Percentiles rank a stretch among this genome's conserved stretches.
phyloP scores from a whole-genome alignment of 2,113 vertebrate genomes.

The Atherinomorus stipes region DNA sequence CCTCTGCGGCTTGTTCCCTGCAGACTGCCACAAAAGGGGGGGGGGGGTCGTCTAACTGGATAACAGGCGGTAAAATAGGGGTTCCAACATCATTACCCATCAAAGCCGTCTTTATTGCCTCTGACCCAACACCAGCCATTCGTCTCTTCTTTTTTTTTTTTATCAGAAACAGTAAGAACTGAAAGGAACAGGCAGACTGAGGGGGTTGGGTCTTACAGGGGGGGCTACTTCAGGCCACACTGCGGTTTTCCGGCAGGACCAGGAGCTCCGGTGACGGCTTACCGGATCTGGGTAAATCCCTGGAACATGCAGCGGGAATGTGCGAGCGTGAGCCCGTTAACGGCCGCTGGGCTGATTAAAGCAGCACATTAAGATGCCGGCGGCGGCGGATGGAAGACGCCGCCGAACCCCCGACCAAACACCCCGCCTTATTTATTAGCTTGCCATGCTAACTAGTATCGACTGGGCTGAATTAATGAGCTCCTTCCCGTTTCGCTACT shows the following conservation, averaged over 20 bases:
- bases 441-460: conserved; percentile 62
- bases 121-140: conserved; percentile 50
- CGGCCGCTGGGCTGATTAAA: conserved; percentile 71
- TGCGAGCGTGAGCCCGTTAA: conserved; percentile 64
- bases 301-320: conserved; percentile 47
- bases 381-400: conserved; percentile 49
- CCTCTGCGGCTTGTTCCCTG: conserved; percentile 34
- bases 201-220: conserved; percentile 35
- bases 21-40: conserved; percentile 47
- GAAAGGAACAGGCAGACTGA: conserved; percentile 10
- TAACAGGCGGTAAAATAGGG: conserved; percentile 71
- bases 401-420: conserved; percentile 45
- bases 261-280: conserved; percentile 45
- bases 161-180: conserved; percentile 52
- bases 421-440: conserved; percentile 70
- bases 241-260: conserved; percentile 42
- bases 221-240: conserved; percentile 2
- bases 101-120: conserved; percentile 71
- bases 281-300: conserved; percentile 65
- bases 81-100: conserved; percentile 71
- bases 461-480: conserved; percentile 75
- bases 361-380: conserved; percentile 75
- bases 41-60: conserved; percentile 55
- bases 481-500: conserved; percentile 58
- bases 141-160: conserved; percentile 76